These are phyloP conservation scores for Oxyruncus cristatus DNA, from an alignment of 2,113 vertebrate genomes.

Conservation along the genomic window DNA sequence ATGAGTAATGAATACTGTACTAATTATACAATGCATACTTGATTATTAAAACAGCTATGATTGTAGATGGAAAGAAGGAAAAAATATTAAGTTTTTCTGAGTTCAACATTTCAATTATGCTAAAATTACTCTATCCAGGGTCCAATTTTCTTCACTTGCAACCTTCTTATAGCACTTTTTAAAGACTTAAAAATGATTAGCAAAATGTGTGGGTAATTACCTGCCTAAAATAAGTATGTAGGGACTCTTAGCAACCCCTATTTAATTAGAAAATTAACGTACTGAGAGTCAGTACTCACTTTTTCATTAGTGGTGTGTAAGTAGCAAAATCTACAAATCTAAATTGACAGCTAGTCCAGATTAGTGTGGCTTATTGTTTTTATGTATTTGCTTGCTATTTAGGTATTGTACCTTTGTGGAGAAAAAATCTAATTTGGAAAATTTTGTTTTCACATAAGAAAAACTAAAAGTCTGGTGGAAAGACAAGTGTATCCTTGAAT, in stretches of 20 bases:
- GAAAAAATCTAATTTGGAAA: not conserved
- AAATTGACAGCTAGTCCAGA: not conserved
- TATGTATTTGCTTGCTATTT: not conserved
- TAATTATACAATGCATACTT: not conserved
- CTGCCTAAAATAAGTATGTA: not conserved
- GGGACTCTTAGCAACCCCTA: not conserved
- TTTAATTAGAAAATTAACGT: slow-evolving; percentile 7
- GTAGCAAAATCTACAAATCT: not conserved
- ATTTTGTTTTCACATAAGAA: not conserved
- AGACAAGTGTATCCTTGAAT: not conserved
- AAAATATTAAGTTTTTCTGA: not conserved
- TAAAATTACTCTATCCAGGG: not conserved
- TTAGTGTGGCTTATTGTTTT: not conserved
- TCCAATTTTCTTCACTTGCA: slow-evolving; percentile 1
- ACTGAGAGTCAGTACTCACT: not conserved
- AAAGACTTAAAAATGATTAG: not conserved
- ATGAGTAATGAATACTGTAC: not conserved
- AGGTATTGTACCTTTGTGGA: not conserved
- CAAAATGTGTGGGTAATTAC: not conserved
- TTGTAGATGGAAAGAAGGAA: not conserved
- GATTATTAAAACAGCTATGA: not conserved
- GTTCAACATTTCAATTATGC: not conserved
- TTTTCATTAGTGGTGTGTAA: not conserved
- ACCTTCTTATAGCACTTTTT: not conserved
- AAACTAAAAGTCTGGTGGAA: not conserved